Evolutionary conservation across 2,888 invertebrate genomes (phyloP), one percentile per base, ranked within the genome.

Genomic region (Tiliacea aurago): DNA sequence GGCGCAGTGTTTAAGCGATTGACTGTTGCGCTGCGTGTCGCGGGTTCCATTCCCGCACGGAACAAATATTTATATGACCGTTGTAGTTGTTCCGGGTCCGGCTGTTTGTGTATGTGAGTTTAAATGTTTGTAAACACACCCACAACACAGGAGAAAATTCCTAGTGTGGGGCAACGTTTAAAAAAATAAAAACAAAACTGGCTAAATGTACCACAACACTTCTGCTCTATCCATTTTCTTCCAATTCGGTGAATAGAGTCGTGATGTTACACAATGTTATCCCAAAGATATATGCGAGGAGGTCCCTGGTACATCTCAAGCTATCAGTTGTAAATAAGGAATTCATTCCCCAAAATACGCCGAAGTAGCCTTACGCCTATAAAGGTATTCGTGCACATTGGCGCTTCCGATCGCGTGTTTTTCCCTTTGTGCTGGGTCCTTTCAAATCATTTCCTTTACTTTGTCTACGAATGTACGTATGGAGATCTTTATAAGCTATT

Each of bases 321-420:
- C 23, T 28, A 23, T 28, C 20, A 55, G 33, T 23, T 5, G 4
- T 69, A 45, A 70, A 58, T 41, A n/a, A 11, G 47, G 15, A 41
- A 56, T 41, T 47, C 28, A 20, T 47, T 70, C 28, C 20, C 47
- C n/a, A 5, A 47, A 69, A 56, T 41, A 28, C 70, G 41, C 47
- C 15, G 5, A 41, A 69, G 69, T n/a, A n/a, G n/a, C n/a, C n/a
- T n/a, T n/a, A n/a, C n/a, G n/a, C n/a, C n/a, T n/a, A n/a, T n/a
- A n/a, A n/a, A n/a, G n/a, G n/a, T n/a, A 55, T 70, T 45, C 18
- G 56, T 4, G 55, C 28, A 56, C 47, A 70, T 70, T 58, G 41
- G 23, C 47, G 51, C 51, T 49, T 67, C 61, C 51, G 51, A 58
- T 45, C 23, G 37, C 20, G 33, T 51, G 43, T 18, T 20, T 11